Conservation (phyloP, 2,888 invertebrate species). For the Pinctada fucata region DNA sequence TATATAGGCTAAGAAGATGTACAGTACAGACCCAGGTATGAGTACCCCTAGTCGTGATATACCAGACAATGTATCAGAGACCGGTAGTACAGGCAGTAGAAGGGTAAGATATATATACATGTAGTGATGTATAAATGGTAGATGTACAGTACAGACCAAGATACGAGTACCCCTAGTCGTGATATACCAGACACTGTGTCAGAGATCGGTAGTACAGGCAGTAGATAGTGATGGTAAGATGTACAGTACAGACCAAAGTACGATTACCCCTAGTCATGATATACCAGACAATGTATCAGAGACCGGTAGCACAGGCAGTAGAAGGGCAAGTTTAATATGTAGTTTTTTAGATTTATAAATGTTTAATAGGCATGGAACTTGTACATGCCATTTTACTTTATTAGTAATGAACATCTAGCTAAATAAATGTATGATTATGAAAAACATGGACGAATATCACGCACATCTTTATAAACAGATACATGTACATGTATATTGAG, state of each 20-base stretch:
- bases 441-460: too few relatives aligned
- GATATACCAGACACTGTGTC: constrained; percentile 70
- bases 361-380: too few relatives aligned
- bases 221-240: constrained; percentile 77
- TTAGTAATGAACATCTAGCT: too few relatives aligned
- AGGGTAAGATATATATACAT: constrained; percentile 47
- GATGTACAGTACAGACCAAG: constrained; percentile 80
- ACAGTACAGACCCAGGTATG: constrained; percentile 76
- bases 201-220: constrained; percentile 68
- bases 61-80: constrained; percentile 69
- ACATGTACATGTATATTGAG: too few relatives aligned
- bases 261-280: constrained; percentile 63
- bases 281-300: constrained; percentile 71
- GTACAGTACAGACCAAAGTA: constrained; percentile 78
- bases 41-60: constrained; percentile 63
- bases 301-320: constrained; percentile 64
- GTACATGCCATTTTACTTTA: too few relatives aligned
- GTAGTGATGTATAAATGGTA: constrained; percentile 60
- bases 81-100: constrained; percentile 65
- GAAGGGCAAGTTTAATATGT: constrained; percentile 48
- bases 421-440: too few relatives aligned
- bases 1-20: constrained; percentile 81
- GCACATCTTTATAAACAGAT: too few relatives aligned
- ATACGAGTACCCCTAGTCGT: constrained; percentile 61
- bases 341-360: too few relatives aligned